A percentile compares a stretch with the other conserved stretches of the same genome.
phyloP scores from a whole-genome alignment of 2,797 vertebrate genomes.

The Thalassophryne amazonica region DNA sequence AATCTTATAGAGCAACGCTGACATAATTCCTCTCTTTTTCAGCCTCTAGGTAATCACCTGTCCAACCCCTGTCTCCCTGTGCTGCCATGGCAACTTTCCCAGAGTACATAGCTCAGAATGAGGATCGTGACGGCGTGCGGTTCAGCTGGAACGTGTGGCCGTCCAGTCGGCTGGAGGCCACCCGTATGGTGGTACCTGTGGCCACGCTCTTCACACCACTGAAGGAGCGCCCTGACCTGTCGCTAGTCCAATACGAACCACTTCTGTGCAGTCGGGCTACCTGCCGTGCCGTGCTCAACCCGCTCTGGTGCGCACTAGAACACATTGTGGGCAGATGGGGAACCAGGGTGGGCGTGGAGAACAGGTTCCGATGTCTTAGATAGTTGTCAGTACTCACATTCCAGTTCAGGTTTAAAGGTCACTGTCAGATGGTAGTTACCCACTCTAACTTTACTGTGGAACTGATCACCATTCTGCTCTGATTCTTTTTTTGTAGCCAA shows the following conservation, averaged over 20 bases:
- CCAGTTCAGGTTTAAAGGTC: too few relatives aligned
- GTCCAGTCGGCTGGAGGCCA: slow-evolving; percentile 94
- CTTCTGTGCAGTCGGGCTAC: slow-evolving; percentile 94
- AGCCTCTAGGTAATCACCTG: slow-evolving; percentile 1
- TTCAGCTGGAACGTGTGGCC: slow-evolving; percentile 99
- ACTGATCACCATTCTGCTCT: not conserved
- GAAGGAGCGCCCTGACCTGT: slow-evolving; percentile 90
- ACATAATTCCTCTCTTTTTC: too few relatives aligned
- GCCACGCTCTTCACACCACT: slow-evolving; percentile 89
- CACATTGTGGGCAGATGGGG: not conserved
- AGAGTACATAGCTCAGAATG: slow-evolving; percentile 96
- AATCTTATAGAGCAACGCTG: too few relatives aligned
- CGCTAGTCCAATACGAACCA: slow-evolving; percentile 95
- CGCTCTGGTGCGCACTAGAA: slow-evolving; percentile 88
- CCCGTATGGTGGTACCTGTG: slow-evolving; percentile 94
- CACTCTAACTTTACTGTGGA: not conserved
- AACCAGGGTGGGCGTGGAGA: too few relatives aligned
- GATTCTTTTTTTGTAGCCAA: slow-evolving; percentile 77
- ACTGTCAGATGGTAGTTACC: too few relatives aligned
- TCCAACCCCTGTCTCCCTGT: not conserved
- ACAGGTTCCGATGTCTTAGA: too few relatives aligned
- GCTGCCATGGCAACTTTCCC: slow-evolving; percentile 92
- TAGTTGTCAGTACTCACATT: too few relatives aligned
- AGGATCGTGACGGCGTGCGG: slow-evolving; percentile 93
- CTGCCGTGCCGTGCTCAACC: slow-evolving; percentile 94